Percentiles rank a stretch among this genome's conserved stretches.
phyloP scores from a whole-genome alignment of 2,797 vertebrate species.

The Siniperca obscura region DNA sequence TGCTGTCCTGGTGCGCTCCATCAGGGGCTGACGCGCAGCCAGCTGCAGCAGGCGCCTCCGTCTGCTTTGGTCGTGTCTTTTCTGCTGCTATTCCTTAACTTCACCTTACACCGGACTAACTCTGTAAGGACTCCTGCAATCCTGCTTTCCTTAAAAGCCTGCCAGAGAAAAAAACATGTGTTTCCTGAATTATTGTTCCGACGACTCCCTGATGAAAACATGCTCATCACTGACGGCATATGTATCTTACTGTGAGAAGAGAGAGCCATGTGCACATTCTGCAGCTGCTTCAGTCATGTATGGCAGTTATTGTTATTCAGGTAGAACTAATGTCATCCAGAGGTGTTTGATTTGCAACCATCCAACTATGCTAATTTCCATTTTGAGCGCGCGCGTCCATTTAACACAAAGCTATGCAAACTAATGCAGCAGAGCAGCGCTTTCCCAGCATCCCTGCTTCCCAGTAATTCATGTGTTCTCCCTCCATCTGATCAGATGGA shows the following conservation, averaged over 20 bases:
- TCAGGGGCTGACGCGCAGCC: constrained; percentile 47
- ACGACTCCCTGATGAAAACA: background rate
- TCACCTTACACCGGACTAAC: too few species aligned
- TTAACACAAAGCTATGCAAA: constrained; percentile 77
- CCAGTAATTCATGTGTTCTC: constrained; percentile 93
- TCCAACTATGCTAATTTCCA: constrained; percentile 32
- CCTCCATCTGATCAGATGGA: constrained; percentile 91
- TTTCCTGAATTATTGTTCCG: background rate
- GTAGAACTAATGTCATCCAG: background rate
- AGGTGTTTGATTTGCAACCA: constrained; percentile 4
- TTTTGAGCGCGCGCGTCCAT: constrained; percentile 75
- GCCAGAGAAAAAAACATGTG: background rate
- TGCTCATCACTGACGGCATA: too few species aligned
- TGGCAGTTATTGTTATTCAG: background rate
- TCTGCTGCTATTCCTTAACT: background rate
- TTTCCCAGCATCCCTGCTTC: constrained; percentile 87
- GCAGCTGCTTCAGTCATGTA: background rate
- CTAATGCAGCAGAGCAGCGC: constrained; percentile 71
- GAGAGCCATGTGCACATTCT: background rate
- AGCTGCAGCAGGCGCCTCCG: constrained; percentile 55
- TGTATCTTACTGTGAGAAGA: background rate
- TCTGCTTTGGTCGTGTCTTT: constrained; percentile 31
- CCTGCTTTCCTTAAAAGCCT: background rate
- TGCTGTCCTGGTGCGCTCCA: constrained; percentile 75
- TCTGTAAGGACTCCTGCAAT: background rate